These are phyloP conservation scores for Laodelphax striatellus DNA, from an alignment of 1,140 invertebrate genomes.

Conservation along the genomic window DNA sequence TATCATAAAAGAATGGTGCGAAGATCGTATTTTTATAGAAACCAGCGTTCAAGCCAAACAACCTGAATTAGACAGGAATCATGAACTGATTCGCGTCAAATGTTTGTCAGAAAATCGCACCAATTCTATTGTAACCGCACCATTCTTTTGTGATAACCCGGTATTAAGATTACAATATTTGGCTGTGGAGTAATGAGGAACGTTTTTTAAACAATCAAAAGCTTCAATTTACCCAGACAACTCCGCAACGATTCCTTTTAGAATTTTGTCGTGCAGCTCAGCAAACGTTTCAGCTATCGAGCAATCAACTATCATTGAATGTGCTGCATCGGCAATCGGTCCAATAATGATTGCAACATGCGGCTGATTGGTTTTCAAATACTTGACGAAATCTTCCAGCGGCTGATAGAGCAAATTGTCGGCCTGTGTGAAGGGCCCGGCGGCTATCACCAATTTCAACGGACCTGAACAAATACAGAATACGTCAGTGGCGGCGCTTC, in stretches of 20 bases:
- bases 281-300: constrained; percentile 49
- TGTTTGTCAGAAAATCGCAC: too few relatives aligned
- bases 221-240: constrained; percentile 33
- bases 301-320: constrained; percentile 44
- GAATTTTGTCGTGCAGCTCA: constrained; percentile 53
- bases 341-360: constrained; percentile 71
- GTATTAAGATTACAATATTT: too few relatives aligned
- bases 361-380: constrained; percentile 54
- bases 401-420: constrained; percentile 71
- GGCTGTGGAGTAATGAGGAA: too few relatives aligned
- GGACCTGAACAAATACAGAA: constrained; percentile 33
- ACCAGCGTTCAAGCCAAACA: too few relatives aligned
- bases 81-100: too few relatives aligned
- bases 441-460: constrained; percentile 59
- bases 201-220: too few relatives aligned
- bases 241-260: constrained; percentile 46
- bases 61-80: too few relatives aligned
- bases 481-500: too few relatives aligned
- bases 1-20: too few relatives aligned
- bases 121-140: too few relatives aligned
- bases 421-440: constrained; percentile 69
- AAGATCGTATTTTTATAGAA: too few relatives aligned
- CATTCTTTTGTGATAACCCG: too few relatives aligned
- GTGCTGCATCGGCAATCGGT: constrained; percentile 65
- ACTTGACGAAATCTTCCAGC: constrained; percentile 59